Conservation (phyloP, 2,113 vertebrate genomes). For the Macaca mulatta region DNA sequence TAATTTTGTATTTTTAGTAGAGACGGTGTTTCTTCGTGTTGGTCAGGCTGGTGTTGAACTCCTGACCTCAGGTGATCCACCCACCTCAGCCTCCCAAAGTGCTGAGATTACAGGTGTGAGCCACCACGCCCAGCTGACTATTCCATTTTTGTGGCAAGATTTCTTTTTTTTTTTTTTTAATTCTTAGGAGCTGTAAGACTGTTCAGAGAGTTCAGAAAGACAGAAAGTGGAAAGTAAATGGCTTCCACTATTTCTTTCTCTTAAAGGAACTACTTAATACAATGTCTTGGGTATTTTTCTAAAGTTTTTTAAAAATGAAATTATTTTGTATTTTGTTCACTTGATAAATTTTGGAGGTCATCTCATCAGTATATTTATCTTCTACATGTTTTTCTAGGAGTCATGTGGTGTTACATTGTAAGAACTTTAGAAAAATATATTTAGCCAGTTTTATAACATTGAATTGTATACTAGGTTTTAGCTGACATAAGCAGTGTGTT, state of each 20-base stretch:
- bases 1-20: too few relatives aligned
- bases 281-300: neutral
- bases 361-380: neutral
- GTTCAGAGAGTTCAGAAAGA: neutral
- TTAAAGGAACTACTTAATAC: neutral
- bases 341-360: neutral
- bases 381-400: neutral
- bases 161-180: too few relatives aligned
- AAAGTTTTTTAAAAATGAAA: too few relatives aligned
- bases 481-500: rapidly evolving
- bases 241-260: neutral
- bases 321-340: neutral
- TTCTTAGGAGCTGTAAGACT: neutral
- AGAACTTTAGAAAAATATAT: neutral
- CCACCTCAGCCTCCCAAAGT: too few relatives aligned
- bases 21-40: too few relatives aligned
- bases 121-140: neutral
- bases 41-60: too few relatives aligned
- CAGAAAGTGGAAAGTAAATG: neutral
- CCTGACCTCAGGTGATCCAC: too few relatives aligned
- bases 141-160: neutral
- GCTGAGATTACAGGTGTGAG: too few relatives aligned
- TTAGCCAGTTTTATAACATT: neutral
- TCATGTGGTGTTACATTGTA: neutral
- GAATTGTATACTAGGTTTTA: neutral